phyloP scores from a whole-genome alignment of 2,888 invertebrate genomes.

The Oasisia sp. region DNA sequence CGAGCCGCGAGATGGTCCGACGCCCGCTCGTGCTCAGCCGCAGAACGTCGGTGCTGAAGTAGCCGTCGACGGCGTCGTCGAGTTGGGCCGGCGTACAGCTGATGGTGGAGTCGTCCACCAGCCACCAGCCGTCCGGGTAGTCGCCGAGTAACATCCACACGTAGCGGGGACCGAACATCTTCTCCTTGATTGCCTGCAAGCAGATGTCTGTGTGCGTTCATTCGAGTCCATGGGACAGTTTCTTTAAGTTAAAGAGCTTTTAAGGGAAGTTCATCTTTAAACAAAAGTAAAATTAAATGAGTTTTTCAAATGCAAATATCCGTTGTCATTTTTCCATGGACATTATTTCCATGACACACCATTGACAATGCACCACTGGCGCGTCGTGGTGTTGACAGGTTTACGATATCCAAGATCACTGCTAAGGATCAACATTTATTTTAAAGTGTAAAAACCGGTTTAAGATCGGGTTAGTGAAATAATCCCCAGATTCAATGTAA shows the following conservation, averaged over 20 bases:
- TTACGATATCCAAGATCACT: too few relatives aligned
- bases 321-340: too few relatives aligned
- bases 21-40: slow-evolving; percentile 50
- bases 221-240: neutral
- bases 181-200: slow-evolving; percentile 78
- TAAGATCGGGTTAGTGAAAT: too few relatives aligned
- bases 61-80: slow-evolving; percentile 79
- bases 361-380: too few relatives aligned
- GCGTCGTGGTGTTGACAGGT: too few relatives aligned
- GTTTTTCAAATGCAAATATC: too few relatives aligned
- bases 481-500: too few relatives aligned
- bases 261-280: too few relatives aligned
- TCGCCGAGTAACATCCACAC: slow-evolving; percentile 81
- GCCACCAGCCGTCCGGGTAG: slow-evolving; percentile 67
- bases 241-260: neutral
- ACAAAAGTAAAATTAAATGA: too few relatives aligned
- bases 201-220: neutral
- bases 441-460: too few relatives aligned
- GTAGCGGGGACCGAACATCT: slow-evolving; percentile 89
- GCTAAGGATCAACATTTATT: too few relatives aligned
- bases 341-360: too few relatives aligned
- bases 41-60: slow-evolving; percentile 78
- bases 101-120: slow-evolving; percentile 52
- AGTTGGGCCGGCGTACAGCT: slow-evolving; percentile 75
- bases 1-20: slow-evolving; percentile 52